A percentile compares a stretch with the other conserved stretches of the same genome.
These are phyloP conservation scores for Tipula confusa DNA, from an alignment of 2,888 invertebrate species.

Conservation along the genomic window DNA sequence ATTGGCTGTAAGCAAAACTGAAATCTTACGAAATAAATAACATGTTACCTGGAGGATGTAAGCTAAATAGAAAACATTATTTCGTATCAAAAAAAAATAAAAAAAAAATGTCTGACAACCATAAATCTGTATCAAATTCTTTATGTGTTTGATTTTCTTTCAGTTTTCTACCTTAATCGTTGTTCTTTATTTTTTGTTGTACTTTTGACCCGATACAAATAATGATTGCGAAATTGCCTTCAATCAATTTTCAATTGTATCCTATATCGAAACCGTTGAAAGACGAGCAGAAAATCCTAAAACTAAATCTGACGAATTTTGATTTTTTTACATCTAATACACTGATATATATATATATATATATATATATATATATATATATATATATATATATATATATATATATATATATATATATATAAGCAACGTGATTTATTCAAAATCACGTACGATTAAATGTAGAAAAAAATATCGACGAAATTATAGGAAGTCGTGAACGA, in stretches of 20 bases:
- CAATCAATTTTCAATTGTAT: neutral
- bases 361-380: no score
- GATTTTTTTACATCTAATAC: no score
- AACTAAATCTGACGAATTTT: neutral
- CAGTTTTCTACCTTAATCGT: neutral
- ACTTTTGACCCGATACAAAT: neutral
- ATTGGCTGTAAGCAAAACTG: neutral
- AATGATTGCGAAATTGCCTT: conserved; percentile 6
- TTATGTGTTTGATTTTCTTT: neutral
- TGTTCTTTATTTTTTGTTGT: neutral
- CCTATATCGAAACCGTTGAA: neutral
- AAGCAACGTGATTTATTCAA: conserved; percentile 7
- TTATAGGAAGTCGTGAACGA: neutral
- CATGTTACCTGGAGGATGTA: neutral
- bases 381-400: no score
- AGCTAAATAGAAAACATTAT: neutral
- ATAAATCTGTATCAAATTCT: neutral
- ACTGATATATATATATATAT: no score
- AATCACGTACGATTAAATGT: conserved; percentile 13
- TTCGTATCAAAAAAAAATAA: neutral
- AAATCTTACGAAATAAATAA: neutral
- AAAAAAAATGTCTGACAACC: no score
- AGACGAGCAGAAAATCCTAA: neutral
- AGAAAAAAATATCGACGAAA: neutral
- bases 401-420: neutral